These are phyloP conservation scores for Microtus oregoni DNA, from an alignment of 2,113 vertebrate species.

Conservation along the genomic window DNA sequence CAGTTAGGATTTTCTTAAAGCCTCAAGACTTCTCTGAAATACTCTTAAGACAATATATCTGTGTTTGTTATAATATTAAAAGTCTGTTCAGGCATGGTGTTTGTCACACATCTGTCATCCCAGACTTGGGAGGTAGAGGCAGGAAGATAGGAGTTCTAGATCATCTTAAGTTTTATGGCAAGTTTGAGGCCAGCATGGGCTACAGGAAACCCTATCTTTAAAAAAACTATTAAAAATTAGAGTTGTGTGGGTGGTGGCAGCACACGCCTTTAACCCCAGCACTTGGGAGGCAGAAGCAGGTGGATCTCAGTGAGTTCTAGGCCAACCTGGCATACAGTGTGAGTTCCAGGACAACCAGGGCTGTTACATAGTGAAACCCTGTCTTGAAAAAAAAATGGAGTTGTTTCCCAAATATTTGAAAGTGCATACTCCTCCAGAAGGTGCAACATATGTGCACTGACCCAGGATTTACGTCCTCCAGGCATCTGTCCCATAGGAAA, in stretches of 20 bases:
- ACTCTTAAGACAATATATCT: not conserved
- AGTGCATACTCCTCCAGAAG: not conserved
- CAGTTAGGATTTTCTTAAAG: not conserved
- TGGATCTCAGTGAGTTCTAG: no score
- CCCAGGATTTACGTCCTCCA: not conserved
- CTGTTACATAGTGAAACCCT: not conserved
- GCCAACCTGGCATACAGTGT: no score
- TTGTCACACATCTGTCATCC: not conserved
- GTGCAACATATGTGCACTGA: not conserved
- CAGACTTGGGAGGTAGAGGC: not conserved
- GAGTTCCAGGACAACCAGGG: no score
- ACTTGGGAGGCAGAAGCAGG: no score
- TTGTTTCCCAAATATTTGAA: constrained; percentile 28
- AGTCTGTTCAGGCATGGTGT: not conserved
- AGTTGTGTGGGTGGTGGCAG: not conserved
- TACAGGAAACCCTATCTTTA: not conserved
- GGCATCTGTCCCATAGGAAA: not conserved
- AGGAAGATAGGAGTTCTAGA: not conserved
- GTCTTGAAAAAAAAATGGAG: not conserved
- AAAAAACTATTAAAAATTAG: not conserved
- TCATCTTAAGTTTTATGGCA: not conserved
- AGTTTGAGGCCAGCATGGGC: not conserved
- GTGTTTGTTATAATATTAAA: not conserved
- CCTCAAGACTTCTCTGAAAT: not conserved
- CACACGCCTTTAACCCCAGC: no score